These are phyloP conservation scores for Benthosema pterotum DNA, from an alignment of 2,797 vertebrate species.

Conservation along the genomic window DNA sequence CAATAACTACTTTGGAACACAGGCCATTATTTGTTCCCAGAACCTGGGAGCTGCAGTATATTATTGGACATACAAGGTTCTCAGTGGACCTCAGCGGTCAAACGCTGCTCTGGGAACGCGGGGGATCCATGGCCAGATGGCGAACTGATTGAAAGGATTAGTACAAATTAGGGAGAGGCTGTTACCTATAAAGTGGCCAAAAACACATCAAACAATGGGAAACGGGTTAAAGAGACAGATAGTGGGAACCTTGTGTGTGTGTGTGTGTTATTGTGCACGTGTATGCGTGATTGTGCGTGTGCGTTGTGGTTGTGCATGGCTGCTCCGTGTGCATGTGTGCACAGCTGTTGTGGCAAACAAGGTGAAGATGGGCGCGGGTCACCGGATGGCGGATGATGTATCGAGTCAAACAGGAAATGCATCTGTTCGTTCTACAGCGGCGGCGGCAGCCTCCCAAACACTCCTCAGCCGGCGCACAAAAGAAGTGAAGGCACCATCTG, in stretches of 20 bases:
- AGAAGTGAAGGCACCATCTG: constrained; percentile 45
- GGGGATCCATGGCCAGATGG: constrained; percentile 46
- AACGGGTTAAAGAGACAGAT: constrained; percentile 22
- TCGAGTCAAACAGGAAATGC: constrained; percentile 46
- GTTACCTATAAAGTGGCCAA: constrained; percentile 50
- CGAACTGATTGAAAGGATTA: constrained; percentile 53
- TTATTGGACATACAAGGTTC: no score
- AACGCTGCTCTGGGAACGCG: constrained; percentile 8
- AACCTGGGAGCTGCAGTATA: no score
- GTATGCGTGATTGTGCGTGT: constrained; percentile 2
- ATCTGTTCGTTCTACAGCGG: constrained; percentile 34
- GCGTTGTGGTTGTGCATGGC: neutral
- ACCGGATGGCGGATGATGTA: constrained; percentile 47
- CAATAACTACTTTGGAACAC: no score
- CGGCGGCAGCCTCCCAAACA: constrained; percentile 23
- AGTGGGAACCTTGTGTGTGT: constrained; percentile 10
- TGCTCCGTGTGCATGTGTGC: neutral
- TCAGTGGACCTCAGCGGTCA: neutral
- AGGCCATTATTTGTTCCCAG: no score
- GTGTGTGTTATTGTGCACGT: constrained; percentile 2
- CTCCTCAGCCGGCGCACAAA: constrained; percentile 36
- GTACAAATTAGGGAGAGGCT: constrained; percentile 57
- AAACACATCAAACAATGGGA: constrained; percentile 53
- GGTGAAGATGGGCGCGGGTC: constrained; percentile 47
- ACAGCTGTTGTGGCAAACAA: constrained; percentile 11